A percentile compares a stretch with the other conserved stretches of the same genome.
Evolutionary conservation across 1,140 invertebrate species (phyloP).

Genomic region (Cydia splendana): DNA sequence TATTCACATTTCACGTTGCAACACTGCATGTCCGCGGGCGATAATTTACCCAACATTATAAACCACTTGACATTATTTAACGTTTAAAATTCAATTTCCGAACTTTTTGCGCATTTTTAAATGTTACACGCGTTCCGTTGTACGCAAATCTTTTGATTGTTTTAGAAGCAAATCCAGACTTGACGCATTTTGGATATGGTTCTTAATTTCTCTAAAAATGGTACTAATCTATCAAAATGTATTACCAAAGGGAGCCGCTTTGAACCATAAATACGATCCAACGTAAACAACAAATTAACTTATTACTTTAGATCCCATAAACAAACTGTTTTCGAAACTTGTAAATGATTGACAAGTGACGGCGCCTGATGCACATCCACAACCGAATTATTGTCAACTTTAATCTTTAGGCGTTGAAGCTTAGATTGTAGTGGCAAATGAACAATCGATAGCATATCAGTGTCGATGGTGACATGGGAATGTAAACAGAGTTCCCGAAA

Average conservation of each 20-base stretch:
- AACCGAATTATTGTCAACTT: slow-evolving; percentile 21
- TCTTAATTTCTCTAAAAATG: neutral
- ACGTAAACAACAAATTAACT: slow-evolving; percentile 31
- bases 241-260: slow-evolving; percentile 1
- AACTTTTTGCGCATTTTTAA: neutral
- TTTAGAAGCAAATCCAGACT: neutral
- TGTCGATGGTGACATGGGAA: slow-evolving; percentile 55
- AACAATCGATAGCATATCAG: slow-evolving; percentile 26
- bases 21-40: slow-evolving; percentile 41
- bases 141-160: neutral
- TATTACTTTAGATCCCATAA: slow-evolving; percentile 29
- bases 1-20: slow-evolving; percentile 34
- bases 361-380: slow-evolving; percentile 27
- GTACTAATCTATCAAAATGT: neutral
- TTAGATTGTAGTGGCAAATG: neutral
- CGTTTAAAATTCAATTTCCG: slow-evolving; percentile 20
- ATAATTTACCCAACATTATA: slow-evolving; percentile 35
- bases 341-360: slow-evolving; percentile 50
- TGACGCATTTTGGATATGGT: neutral
- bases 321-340: slow-evolving; percentile 42
- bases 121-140: neutral
- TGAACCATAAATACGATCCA: slow-evolving; percentile 17
- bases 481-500: slow-evolving; percentile 56
- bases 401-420: slow-evolving; percentile 9
- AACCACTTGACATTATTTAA: slow-evolving; percentile 18